A percentile compares a stretch with the other conserved stretches of the same genome.
These are phyloP conservation scores for Psittacula cyanocephala DNA, from an alignment of 2,113 vertebrate genomes.

Conservation along the genomic window DNA sequence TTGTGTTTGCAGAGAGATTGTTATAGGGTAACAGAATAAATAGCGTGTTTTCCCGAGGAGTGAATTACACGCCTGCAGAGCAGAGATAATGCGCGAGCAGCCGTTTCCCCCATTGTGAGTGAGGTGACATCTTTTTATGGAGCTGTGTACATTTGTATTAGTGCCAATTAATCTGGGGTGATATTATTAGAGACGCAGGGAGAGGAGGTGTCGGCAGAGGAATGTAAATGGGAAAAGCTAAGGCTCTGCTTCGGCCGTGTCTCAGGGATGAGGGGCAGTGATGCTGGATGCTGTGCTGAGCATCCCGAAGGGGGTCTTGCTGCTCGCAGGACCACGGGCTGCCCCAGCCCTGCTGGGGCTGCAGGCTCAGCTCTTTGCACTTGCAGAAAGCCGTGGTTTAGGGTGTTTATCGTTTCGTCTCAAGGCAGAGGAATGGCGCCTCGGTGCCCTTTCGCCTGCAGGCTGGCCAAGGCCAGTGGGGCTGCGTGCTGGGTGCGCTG, in stretches of 20 bases:
- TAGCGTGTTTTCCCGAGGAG: slow-evolving; percentile 65
- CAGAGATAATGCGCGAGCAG: slow-evolving; percentile 69
- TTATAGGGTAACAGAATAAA: slow-evolving; percentile 66
- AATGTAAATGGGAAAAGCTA: slow-evolving; percentile 16
- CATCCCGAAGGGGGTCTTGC: background rate
- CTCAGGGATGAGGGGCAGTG: background rate
- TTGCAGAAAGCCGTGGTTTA: background rate
- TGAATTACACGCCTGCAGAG: slow-evolving; percentile 73
- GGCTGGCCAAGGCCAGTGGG: too few species aligned
- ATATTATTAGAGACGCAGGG: slow-evolving; percentile 43
- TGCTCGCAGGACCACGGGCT: accelerated
- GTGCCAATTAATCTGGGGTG: slow-evolving; percentile 74
- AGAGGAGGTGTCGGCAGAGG: background rate
- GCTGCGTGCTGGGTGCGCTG: background rate
- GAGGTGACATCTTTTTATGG: slow-evolving; percentile 73
- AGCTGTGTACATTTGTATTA: slow-evolving; percentile 73
- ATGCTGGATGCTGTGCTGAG: background rate
- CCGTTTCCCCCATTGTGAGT: slow-evolving; percentile 57
- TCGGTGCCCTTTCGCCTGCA: accelerated
- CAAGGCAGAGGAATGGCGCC: background rate
- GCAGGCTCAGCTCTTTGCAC: background rate
- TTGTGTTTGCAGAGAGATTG: slow-evolving; percentile 66
- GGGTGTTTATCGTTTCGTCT: background rate
- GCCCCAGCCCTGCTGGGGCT: accelerated
- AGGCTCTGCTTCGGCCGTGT: background rate